Evolutionary conservation across 2,113 vertebrate species (phyloP).

Genomic region (Eonycteris spelaea): DNA sequence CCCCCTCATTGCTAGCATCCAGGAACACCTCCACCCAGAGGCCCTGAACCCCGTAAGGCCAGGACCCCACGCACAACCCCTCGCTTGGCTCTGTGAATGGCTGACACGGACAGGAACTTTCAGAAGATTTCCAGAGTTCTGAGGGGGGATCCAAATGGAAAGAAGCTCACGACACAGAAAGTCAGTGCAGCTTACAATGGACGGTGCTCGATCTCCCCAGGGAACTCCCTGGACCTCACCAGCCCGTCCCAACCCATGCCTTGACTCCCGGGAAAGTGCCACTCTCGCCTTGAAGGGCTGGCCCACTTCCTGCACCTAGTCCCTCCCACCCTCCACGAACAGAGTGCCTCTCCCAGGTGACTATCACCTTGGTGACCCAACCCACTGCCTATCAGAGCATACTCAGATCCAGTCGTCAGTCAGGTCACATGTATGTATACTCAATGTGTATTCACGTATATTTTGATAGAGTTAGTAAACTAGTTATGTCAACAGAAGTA

Average conservation of each 20-base stretch:
- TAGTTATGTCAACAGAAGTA: not conserved
- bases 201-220: fast-evolving
- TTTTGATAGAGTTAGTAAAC: not conserved
- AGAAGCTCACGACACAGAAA: not conserved
- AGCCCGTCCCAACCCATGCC: too few relatives aligned
- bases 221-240: not conserved
- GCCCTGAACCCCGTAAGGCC: not conserved
- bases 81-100: not conserved
- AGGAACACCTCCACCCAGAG: not conserved
- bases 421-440: not conserved
- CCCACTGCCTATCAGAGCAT: not conserved
- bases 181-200: not conserved
- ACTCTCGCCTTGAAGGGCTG: not conserved
- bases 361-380: not conserved
- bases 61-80: not conserved
- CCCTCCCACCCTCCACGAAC: not conserved
- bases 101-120: not conserved
- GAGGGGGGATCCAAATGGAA: not conserved
- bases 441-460: not conserved
- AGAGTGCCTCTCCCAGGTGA: not conserved
- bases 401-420: not conserved
- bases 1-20: not conserved
- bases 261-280: fast-evolving
- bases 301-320: not conserved
- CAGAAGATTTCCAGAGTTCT: not conserved